Evolutionary conservation across 1,140 invertebrate species (phyloP), one percentile per base, ranked within the genome.

Genomic region (Trialeurodes vaporariorum): DNA sequence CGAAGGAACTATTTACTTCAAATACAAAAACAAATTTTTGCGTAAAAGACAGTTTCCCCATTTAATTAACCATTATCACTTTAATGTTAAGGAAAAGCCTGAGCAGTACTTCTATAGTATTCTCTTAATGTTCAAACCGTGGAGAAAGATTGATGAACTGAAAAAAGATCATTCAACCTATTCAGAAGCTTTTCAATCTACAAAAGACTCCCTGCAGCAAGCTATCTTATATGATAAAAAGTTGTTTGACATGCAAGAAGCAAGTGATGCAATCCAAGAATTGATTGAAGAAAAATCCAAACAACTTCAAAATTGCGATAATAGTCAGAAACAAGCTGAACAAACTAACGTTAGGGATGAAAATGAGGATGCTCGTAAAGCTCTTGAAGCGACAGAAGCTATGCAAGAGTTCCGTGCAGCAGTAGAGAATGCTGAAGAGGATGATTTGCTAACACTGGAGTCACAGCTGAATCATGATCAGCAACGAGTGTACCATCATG

Each of bases 381-480:
- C n/a, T n/a, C n/a, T n/a, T n/a, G n/a, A n/a, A n/a, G n/a, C n/a
- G n/a, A n/a, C n/a, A n/a, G n/a, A n/a, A n/a, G n/a, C n/a, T n/a
- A 27, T n/a, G n/a, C n/a, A n/a, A n/a, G n/a, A n/a, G n/a, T n/a
- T n/a, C n/a, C n/a, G n/a, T n/a, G n/a, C n/a, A n/a, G n/a, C n/a
- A 64, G 25, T 26, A 24, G 21, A 26, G 12, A 34, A 64, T 64
- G n/a, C n/a, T n/a, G n/a, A n/a, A n/a, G n/a, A n/a, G n/a, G 1
- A 64, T 34, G 63, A 64, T 24, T 11, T 75, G 12, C 25, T 64
- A n/a, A 25, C 73, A 26, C 73, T 74, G 69, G 72, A 74, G 34
- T 2, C 25, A 22, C 27, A 71, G 68, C 65, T 75, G 58, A 75
- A 76, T 70, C 11, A 1, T 1, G 74, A 76, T 70, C 73, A 75